A percentile compares a stretch with the other conserved stretches of the same genome.
phyloP scores from a whole-genome alignment of 2,797 vertebrate species.

The Ctenopoma kingsleyae region DNA sequence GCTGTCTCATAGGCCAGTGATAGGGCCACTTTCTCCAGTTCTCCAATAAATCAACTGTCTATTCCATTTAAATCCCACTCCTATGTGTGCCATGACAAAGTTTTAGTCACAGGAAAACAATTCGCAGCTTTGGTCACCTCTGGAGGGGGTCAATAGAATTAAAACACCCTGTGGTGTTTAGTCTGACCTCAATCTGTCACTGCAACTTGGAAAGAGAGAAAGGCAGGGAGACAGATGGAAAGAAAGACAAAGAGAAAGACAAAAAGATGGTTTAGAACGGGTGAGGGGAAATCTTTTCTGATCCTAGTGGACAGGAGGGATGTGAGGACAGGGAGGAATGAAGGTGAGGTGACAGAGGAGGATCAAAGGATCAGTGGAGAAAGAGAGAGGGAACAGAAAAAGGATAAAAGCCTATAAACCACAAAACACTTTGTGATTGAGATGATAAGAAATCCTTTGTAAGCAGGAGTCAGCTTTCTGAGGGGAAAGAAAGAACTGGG shows the following conservation, averaged over 20 bases:
- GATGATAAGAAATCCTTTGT: conserved; percentile 62
- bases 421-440: conserved; percentile 32
- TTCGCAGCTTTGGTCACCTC: conserved; percentile 76
- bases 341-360: conserved; percentile 39
- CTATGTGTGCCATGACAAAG: conserved; percentile 53
- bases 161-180: conserved; percentile 78
- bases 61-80: conserved; percentile 68
- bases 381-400: conserved; percentile 18
- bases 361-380: conserved; percentile 35
- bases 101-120: conserved; percentile 73
- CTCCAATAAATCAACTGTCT: conserved; percentile 50
- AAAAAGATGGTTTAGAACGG: conserved; percentile 17
- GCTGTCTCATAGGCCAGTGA: conserved; percentile 25
- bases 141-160: conserved; percentile 81
- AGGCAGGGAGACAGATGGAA: conserved; percentile 26
- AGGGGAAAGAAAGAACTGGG: conserved; percentile 8
- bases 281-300: conserved; percentile 45
- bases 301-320: conserved; percentile 48
- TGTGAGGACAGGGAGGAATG: conserved; percentile 14
- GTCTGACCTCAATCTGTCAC: conserved; percentile 86
- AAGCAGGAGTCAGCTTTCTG: conserved; percentile 12
- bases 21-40: conserved; percentile 54
- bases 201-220: conserved; percentile 58
- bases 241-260: conserved; percentile 47
- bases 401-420: conserved; percentile 27